phyloP scores from a whole-genome alignment of 2,888 invertebrate genomes.

The Conops quadrifasciatus region DNA sequence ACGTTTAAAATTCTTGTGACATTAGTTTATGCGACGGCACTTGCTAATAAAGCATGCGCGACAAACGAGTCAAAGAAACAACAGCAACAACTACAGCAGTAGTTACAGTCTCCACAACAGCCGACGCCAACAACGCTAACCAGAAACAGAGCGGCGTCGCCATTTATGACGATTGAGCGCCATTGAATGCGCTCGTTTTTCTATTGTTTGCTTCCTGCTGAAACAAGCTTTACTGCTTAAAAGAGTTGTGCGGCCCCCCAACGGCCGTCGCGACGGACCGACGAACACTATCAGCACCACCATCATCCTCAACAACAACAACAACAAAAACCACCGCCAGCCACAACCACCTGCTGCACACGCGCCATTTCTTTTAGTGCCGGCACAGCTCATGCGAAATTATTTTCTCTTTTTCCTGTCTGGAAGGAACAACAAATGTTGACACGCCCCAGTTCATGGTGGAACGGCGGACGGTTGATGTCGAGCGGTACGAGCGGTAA shows the following conservation, averaged over 20 bases:
- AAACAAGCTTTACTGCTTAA: not conserved
- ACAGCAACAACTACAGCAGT: not conserved
- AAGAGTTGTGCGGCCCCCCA: not conserved
- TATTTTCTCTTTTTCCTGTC: slow-evolving; percentile 28
- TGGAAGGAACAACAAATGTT: slow-evolving; percentile 26
- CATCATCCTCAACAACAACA: not conserved
- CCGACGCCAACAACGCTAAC: not conserved
- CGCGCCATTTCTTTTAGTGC: not conserved
- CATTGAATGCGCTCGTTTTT: slow-evolving; percentile 27
- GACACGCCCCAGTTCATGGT: too few species aligned
- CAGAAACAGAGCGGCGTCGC: slow-evolving; percentile 1
- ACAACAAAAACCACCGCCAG: not conserved
- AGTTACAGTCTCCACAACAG: not conserved
- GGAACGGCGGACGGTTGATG: not conserved
- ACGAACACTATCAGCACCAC: slow-evolving; percentile 9
- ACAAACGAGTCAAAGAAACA: not conserved
- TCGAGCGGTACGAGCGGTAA: not conserved
- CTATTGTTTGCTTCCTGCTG: slow-evolving; percentile 29
- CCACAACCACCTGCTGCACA: slow-evolving; percentile 1
- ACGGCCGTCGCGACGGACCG: not conserved
- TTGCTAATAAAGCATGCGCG: not conserved
- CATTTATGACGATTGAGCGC: slow-evolving; percentile 26
- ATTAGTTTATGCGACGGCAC: not conserved
- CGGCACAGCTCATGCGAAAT: slow-evolving; percentile 20
- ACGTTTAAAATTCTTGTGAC: not conserved